These are phyloP conservation scores for Pterocles gutturalis DNA, from an alignment of 2,113 vertebrate species.

Conservation along the genomic window DNA sequence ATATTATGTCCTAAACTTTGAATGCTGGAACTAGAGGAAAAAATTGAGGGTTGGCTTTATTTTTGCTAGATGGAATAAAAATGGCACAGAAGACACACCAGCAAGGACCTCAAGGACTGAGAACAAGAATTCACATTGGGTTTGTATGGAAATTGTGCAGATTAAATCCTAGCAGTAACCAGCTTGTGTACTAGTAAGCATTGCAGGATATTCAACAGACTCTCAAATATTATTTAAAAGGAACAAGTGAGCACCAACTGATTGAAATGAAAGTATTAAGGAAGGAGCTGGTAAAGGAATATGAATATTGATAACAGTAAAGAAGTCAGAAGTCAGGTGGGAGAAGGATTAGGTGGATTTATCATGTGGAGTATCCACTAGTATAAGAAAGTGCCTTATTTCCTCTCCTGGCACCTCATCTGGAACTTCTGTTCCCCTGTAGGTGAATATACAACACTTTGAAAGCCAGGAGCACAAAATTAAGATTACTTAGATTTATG, in stretches of 20 bases:
- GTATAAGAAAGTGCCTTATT: neutral
- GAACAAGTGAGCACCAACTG: neutral
- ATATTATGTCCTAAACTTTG: neutral
- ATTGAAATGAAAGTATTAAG: neutral
- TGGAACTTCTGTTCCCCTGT: neutral
- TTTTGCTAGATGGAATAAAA: neutral
- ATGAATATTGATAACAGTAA: neutral
- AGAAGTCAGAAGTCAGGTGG: neutral
- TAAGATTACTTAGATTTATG: neutral
- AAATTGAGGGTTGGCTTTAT: neutral
- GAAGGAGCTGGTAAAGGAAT: neutral
- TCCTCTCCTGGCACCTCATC: neutral
- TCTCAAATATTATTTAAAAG: neutral
- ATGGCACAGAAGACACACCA: neutral
- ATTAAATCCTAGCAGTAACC: neutral
- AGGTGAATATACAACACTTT: neutral
- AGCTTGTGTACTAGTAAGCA: neutral
- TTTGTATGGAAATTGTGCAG: neutral
- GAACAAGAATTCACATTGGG: neutral
- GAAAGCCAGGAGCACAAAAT: neutral
- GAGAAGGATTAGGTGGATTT: neutral
- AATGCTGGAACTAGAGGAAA: neutral
- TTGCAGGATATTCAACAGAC: neutral
- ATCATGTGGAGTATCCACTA: neutral
- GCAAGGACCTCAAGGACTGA: neutral